A percentile compares a stretch with the other conserved stretches of the same genome.
Conservation (phyloP, 1,140 invertebrate genomes). For the Bombus consobrinus region DNA sequence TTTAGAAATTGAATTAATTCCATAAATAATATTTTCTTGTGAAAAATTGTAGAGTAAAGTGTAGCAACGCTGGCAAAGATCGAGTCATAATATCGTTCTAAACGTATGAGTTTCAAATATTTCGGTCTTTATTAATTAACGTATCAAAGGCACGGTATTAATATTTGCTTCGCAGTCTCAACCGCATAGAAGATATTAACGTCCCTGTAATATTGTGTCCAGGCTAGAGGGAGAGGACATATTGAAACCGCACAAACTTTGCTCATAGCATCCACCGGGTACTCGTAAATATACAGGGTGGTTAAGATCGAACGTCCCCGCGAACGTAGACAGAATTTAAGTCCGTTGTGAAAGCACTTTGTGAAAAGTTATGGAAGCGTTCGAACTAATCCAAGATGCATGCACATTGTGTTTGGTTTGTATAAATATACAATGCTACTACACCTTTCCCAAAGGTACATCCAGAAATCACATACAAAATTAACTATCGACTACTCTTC, state of each 20-base stretch:
- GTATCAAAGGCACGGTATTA: constrained; percentile 72
- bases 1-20: background rate
- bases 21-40: background rate
- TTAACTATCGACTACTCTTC: no score
- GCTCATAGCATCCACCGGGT: constrained; percentile 70
- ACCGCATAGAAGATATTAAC: constrained; percentile 76
- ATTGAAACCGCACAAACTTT: constrained; percentile 78
- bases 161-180: constrained; percentile 72
- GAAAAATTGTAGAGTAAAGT: background rate
- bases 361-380: background rate
- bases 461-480: no score
- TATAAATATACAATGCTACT: background rate
- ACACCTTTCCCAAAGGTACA: background rate
- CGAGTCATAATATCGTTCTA: background rate
- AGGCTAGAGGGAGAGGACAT: constrained; percentile 68
- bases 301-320: constrained; percentile 38
- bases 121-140: constrained; percentile 63
- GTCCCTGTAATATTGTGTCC: constrained; percentile 75
- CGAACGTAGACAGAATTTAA: background rate
- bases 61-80: background rate
- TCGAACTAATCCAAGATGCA: background rate
- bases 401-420: background rate
- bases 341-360: background rate
- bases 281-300: constrained; percentile 68
- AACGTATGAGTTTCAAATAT: constrained; percentile 51